These are phyloP conservation scores for Astyanax mexicanus DNA, from an alignment of 2,797 vertebrate species.

Conservation along the genomic window DNA sequence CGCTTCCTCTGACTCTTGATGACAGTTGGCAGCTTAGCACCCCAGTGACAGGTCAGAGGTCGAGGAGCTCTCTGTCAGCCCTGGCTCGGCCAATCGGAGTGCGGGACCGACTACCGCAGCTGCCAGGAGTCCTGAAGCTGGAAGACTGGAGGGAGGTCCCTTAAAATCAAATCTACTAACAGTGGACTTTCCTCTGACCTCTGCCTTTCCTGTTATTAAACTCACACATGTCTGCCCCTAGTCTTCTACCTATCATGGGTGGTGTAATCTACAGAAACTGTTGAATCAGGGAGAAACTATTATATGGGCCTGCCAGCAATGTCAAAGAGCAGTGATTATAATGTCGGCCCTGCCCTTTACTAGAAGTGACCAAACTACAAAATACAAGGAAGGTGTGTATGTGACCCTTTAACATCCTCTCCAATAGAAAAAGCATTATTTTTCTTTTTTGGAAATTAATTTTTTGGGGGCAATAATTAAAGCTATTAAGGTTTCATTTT, in stretches of 20 bases:
- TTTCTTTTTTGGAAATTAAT: too few species aligned
- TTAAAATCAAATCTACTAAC: slow-evolving; percentile 10
- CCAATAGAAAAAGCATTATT: too few species aligned
- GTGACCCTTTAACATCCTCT: too few species aligned
- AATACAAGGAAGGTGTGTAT: neutral
- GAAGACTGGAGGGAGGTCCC: slow-evolving; percentile 13
- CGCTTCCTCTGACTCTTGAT: slow-evolving; percentile 61
- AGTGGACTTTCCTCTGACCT: slow-evolving; percentile 23
- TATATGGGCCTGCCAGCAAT: neutral
- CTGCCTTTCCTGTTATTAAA: slow-evolving; percentile 37
- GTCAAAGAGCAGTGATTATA: neutral
- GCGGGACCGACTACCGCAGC: slow-evolving; percentile 47
- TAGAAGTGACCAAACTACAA: neutral
- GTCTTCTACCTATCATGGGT: neutral
- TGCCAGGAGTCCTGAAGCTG: slow-evolving; percentile 41
- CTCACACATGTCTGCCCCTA: neutral
- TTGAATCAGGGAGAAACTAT: neutral
- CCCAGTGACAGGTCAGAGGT: slow-evolving; percentile 57
- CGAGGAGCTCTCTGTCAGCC: slow-evolving; percentile 21
- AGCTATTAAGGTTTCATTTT: too few species aligned
- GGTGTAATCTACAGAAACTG: neutral
- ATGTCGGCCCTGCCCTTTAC: neutral
- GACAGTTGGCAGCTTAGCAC: slow-evolving; percentile 67
- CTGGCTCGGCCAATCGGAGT: slow-evolving; percentile 42
- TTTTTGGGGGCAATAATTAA: too few species aligned